These are phyloP conservation scores for Clarias gariepinus DNA, from an alignment of 2,113 vertebrate genomes.

Conservation along the genomic window DNA sequence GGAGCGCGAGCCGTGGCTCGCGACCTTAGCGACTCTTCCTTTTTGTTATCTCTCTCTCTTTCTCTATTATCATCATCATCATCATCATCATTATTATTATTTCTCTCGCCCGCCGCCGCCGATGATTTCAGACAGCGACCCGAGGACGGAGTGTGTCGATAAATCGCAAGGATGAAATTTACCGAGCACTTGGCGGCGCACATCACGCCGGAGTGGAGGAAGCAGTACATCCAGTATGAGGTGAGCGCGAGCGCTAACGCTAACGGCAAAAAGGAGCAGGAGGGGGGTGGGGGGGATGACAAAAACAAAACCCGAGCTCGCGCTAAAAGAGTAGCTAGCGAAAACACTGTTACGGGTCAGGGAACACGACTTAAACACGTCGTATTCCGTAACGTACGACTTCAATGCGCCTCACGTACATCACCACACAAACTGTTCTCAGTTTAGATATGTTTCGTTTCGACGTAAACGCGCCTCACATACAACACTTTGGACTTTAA, in stretches of 20 bases:
- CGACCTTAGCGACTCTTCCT: background rate
- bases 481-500: background rate
- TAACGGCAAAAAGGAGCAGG: too few relatives aligned
- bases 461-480: background rate
- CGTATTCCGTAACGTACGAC: background rate
- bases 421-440: too few relatives aligned
- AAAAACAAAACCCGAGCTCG: background rate
- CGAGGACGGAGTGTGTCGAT: background rate
- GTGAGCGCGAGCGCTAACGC: constrained; percentile 65
- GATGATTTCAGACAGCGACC: constrained; percentile 9
- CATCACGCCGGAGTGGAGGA: constrained; percentile 98
- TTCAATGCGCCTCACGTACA: background rate
- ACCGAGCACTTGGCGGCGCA: constrained; percentile 97
- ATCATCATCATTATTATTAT: too few relatives aligned
- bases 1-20: background rate
- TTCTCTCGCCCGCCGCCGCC: background rate
- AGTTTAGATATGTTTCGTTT: too few relatives aligned
- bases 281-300: background rate
- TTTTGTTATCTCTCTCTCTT: background rate
- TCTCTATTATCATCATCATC: background rate
- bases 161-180: constrained; percentile 85
- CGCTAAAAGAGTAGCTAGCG: too few relatives aligned
- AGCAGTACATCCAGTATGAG: constrained; percentile 99
- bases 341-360: too few relatives aligned
- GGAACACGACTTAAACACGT: background rate